Base-by-base conservation (phyloP, 1,140 invertebrate genomes). In the Drosophila nikananu region DNA sequence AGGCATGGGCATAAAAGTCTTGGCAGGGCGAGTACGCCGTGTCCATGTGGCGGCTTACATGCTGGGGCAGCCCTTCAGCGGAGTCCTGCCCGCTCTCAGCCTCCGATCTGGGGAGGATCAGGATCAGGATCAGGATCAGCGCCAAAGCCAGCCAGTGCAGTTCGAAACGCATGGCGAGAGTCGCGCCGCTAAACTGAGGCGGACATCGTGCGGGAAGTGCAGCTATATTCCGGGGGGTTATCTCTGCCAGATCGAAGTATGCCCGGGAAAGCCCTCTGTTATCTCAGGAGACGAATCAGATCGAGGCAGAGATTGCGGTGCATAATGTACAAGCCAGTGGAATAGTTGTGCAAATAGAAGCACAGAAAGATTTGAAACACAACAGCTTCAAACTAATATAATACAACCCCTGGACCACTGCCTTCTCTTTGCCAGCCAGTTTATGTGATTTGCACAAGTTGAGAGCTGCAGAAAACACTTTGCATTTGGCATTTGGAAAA, bases 1-100 rank as follows among this genome's bases (percentile, higher is more conserved):
- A 86, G 39, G 83, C 83, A 17, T 72, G 42, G 3, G 3, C 27
- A 32, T 80, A 87, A 35, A 86, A 83, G 17, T 87, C 80, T 1
- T 2, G 12, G 8, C 83, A 86, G 8, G 83, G 66, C 19, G 49
- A 12, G 8, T 19, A 23, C 0, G 12, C 23, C 1, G 13, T 5
- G 13, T 77, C 35, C 49, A 80, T 58, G 44, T 83, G 32, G 0
- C 15, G 76, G 17, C 10, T 5, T 15, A 83, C 4, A 27, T 52
- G 52, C 0, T 35, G 17, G 0, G 79, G 75, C 25, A 73, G 35
- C 0, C 1, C 3, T 9, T 2, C 32, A 13, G 12, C 10, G 32
- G 7, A 21, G 8, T 54, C 13, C 30, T 19, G 5, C n/a, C 5
- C 12, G 10, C 12, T 2, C 5, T 3, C 1, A 5, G 8, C 21